A percentile compares a stretch with the other conserved stretches of the same genome.
Conservation (phyloP, 2,113 vertebrate species). For the Alaudala cheleensis region DNA sequence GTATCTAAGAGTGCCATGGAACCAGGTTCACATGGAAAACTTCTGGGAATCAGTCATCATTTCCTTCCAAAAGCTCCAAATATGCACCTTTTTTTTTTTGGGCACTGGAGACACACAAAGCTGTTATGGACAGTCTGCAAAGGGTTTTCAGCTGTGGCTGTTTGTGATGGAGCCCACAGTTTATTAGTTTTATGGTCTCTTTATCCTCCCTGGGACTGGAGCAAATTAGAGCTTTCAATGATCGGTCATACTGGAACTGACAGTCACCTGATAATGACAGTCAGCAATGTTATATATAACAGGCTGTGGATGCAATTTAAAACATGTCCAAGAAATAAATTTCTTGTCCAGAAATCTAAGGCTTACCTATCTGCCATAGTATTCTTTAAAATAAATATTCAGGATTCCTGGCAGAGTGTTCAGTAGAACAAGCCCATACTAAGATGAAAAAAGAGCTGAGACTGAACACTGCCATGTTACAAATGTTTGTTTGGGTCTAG, state of each 20-base stretch:
- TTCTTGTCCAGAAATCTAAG: not conserved
- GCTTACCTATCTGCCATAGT: not conserved
- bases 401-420: not conserved
- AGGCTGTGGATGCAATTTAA: not conserved
- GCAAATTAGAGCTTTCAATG: not conserved
- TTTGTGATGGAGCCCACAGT: not conserved
- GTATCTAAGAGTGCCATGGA: not conserved
- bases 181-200: not conserved
- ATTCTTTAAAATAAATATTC: not conserved
- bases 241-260: not conserved
- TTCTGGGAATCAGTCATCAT: not conserved
- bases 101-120: not conserved
- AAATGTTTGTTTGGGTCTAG: not conserved
- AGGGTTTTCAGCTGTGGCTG: not conserved
- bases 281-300: not conserved
- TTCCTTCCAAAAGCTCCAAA: not conserved
- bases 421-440: not conserved
- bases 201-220: not conserved
- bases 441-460: not conserved
- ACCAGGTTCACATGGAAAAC: not conserved
- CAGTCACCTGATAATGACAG: not conserved
- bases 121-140: not conserved
- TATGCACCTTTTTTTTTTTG: not conserved
- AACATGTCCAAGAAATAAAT: not conserved
- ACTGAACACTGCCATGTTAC: not conserved